Conservation (phyloP, 2,888 invertebrate genomes). For the Phengaris alcon region DNA sequence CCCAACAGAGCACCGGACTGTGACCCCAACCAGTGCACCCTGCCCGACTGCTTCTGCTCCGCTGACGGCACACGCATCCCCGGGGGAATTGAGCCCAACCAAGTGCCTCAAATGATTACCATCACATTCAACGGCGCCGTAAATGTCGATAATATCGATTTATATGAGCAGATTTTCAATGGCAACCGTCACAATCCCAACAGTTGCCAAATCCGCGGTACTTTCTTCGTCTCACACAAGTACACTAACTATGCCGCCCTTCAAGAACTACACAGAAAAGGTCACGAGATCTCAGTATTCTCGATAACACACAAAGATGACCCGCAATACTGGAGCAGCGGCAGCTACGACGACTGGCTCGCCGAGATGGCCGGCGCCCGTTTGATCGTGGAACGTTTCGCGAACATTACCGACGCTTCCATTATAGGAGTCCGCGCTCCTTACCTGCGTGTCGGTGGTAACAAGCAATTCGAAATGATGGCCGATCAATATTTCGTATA, state of each 20-base stretch:
- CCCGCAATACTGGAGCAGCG: slow-evolving; percentile 93
- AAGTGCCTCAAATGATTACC: slow-evolving; percentile 96
- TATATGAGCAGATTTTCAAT: slow-evolving; percentile 94
- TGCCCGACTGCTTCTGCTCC: slow-evolving; percentile 96
- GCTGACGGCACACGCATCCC: slow-evolving; percentile 95
- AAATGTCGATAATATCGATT: slow-evolving; percentile 94
- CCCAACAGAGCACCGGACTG: slow-evolving; percentile 96
- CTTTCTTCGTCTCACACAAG: slow-evolving; percentile 95
- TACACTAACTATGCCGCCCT: slow-evolving; percentile 94
- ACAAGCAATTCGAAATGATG: slow-evolving; percentile 98
- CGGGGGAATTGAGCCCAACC: slow-evolving; percentile 88
- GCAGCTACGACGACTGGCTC: slow-evolving; percentile 93
- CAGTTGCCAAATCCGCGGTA: slow-evolving; percentile 92
- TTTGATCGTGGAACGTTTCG: slow-evolving; percentile 91
- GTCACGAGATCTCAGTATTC: slow-evolving; percentile 95
- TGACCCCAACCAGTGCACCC: slow-evolving; percentile 90
- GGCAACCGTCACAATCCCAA: slow-evolving; percentile 92
- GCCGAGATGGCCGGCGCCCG: slow-evolving; percentile 96
- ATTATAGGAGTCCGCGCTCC: slow-evolving; percentile 94
- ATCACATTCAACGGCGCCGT: slow-evolving; percentile 95
- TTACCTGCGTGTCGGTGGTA: slow-evolving; percentile 93
- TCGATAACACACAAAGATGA: slow-evolving; percentile 95
- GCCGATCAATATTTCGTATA: slow-evolving; percentile 96
- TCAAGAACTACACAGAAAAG: slow-evolving; percentile 92
- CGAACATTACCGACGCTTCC: slow-evolving; percentile 94